Base-by-base conservation (phyloP, 2,797 vertebrate species). In the Argya squamiceps region DNA sequence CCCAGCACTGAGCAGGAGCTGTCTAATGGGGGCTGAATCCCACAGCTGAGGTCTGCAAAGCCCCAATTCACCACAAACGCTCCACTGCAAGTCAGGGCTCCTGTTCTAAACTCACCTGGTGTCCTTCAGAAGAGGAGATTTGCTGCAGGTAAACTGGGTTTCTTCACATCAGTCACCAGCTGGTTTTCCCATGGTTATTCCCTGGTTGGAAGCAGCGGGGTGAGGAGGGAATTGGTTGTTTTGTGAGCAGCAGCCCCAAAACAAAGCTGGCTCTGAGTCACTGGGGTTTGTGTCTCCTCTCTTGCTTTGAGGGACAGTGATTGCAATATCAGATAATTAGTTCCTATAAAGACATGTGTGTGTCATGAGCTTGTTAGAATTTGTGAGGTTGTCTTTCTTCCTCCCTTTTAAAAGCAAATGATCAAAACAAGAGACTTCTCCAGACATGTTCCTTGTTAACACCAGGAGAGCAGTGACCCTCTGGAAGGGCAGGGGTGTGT, bases 41-140 rank as follows among this genome's bases (percentile, higher is more conserved):
- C 58, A 9, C 71, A 29, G 88, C 32, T 1, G 0, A 77, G n/a
- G 26, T 16, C 49, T 55, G 63, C 6, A 0, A 0, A 63, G 47
- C 29, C 32, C 9, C 0, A 0, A 30, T 30, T 69, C 47, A 15
- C 15, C 32, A 19, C 0, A 0, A 55, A 12, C 0, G 0, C 32
- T 2, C 15, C 41, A 0, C 4, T 27, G 70, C 21, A 3, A 6
- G 12, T 29, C 43, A 75, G n/a, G 34, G 77, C 58, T 69, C 37
- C 26, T 21, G 58, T 18, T 73, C 89, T 4, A 1, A 46, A 17
- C 75, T 34, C 87, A 17, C 58, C 46, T 7, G 36, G 24, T 22
- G 67, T 82, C 86, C 84, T 91, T 81, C 70, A 27, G 52, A 32
- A 32, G 37, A 24, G 76, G 65, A 52, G 67, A 39, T 84, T 46